A percentile compares a stretch with the other conserved stretches of the same genome.
Conservation (phyloP, 2,797 vertebrate genomes). For the Crocodylus rhombifer region DNA sequence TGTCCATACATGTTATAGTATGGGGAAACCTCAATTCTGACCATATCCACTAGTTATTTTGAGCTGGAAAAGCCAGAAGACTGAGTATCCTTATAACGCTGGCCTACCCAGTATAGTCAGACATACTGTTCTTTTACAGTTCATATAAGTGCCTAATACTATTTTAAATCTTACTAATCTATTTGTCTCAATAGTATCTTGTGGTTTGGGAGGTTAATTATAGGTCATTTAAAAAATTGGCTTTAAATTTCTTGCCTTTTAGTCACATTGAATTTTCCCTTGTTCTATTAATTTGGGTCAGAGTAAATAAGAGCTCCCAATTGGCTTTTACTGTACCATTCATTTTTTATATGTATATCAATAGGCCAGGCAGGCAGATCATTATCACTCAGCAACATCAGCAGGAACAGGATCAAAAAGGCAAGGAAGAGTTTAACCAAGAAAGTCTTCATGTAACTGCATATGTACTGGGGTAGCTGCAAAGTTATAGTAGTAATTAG, state of each 20-base stretch:
- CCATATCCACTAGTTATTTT: neutral
- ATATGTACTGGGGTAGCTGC: neutral
- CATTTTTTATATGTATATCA: constrained; percentile 36
- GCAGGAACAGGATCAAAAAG: constrained; percentile 53
- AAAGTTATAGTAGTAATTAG: constrained; percentile 53
- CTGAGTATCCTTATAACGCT: neutral
- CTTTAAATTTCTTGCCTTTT: constrained; percentile 45
- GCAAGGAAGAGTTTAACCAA: constrained; percentile 37
- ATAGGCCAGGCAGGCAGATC: constrained; percentile 28
- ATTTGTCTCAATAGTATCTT: constrained; percentile 23
- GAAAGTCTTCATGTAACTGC: constrained; percentile 18
- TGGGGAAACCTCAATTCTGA: neutral
- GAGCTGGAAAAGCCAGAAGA: neutral
- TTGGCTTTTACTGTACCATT: constrained; percentile 27
- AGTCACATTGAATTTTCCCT: neutral
- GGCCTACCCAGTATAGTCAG: neutral
- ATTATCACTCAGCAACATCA: constrained; percentile 46
- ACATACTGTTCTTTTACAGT: neutral
- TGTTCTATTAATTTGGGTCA: constrained; percentile 39
- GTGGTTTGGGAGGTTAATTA: constrained; percentile 37
- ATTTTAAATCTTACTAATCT: constrained; percentile 31
- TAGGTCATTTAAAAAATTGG: neutral
- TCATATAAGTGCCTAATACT: constrained; percentile 10
- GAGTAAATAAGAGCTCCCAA: constrained; percentile 27
- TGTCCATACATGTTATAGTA: neutral